Evolutionary conservation across 2,797 vertebrate species (phyloP), one percentile per base, ranked within the genome.

Genomic region (Paedocypris micromegethes): DNA sequence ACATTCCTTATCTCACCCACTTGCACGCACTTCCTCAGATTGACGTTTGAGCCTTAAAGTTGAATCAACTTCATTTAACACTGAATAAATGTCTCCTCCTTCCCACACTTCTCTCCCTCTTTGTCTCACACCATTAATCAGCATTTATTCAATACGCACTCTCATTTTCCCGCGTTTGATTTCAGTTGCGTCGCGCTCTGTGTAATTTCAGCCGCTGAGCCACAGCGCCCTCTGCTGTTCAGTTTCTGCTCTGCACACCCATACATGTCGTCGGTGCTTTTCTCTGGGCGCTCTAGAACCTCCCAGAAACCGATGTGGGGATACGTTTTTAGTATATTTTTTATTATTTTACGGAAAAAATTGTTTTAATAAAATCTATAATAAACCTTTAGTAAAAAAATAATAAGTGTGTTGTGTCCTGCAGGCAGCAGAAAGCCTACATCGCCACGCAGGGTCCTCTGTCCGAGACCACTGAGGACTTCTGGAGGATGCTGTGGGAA

Each of bases 401-500:
- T 23, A 23, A 23, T 23, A 23, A 23, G 23, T 57, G 40, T 73
- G 38, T 63, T 75, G 37, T 66, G 23, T 76, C 61, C 82, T 54
- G 0, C 88, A 98, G 96, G 88, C 94, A 96, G 79, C 94, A 97
- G 85, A 96, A 91, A 86, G 95, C 94, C 4, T 99, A 99, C 86
- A 94, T 99, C 9, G 94, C 95, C 75, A 95, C 95, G 0, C 96
- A 98, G 86, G 96, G 95, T 74, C 95, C 96, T 0, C 81, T 98
- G 80, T 90, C 94, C 0, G 94, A 98, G 87, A 98, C 94, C 81
- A 95, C 96, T 0, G 96, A 98, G 81, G 96, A 99, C 88, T 96
- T 98, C 89, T 98, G 96, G 96, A 92, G 95, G 77, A 98, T 98
- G 96, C 77, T 98, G 3, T 98, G 96, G 96, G 96, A 98, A 69